These are phyloP conservation scores for Acanthococcus lagerstroemiae DNA, from an alignment of 2,888 invertebrate genomes.

Conservation along the genomic window DNA sequence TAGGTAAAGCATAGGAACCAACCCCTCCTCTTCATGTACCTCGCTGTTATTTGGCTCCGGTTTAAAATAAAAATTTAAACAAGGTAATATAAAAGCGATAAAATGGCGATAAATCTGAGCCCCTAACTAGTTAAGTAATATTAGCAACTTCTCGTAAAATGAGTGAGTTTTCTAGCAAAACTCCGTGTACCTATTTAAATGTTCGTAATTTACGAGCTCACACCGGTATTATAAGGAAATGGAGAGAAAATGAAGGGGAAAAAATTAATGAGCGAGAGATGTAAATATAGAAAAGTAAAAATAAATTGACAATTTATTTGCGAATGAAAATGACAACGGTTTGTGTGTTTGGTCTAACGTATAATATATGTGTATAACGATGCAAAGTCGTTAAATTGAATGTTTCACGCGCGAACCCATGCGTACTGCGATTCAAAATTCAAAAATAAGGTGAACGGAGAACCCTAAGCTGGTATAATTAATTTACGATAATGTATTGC, in stretches of 20 bases:
- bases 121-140: slow-evolving; percentile 25
- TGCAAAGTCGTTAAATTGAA: too few species aligned
- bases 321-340: neutral
- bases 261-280: neutral
- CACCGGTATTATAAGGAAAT: neutral
- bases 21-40: too few species aligned
- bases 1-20: too few species aligned
- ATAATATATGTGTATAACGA: too few species aligned
- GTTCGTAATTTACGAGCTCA: slow-evolving; percentile 1
- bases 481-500: too few species aligned
- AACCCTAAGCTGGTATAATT: too few species aligned
- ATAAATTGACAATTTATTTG: neutral
- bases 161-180: neutral
- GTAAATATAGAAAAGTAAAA: slow-evolving; percentile 1
- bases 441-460: too few species aligned
- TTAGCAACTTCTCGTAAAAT: slow-evolving; percentile 23
- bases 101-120: slow-evolving; percentile 25
- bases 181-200: neutral
- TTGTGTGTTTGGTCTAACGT: too few species aligned
- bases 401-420: too few species aligned
- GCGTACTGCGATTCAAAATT: too few species aligned
- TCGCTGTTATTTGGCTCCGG: slow-evolving; percentile 22
- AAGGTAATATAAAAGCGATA: slow-evolving; percentile 26
- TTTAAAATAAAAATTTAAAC: slow-evolving; percentile 26
- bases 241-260: too few species aligned